phyloP scores from a whole-genome alignment of 2,113 vertebrate species.

The Lophius piscatorius region DNA sequence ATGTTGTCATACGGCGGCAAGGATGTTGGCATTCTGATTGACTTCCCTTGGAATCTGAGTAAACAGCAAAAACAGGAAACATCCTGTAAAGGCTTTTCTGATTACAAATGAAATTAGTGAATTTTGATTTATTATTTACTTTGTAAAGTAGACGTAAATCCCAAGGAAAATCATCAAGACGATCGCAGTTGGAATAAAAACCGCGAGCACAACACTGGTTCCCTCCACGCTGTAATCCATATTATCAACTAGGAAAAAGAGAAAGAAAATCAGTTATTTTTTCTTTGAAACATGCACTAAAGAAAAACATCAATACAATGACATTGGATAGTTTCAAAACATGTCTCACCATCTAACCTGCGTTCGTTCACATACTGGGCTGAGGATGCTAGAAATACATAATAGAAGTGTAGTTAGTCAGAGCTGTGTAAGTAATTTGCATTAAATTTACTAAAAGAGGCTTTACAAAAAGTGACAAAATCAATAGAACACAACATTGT shows the following conservation, averaged over 20 bases:
- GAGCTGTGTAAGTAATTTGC: neutral
- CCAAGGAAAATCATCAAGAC: slow-evolving; percentile 86
- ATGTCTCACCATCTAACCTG: slow-evolving; percentile 88
- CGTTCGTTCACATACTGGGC: slow-evolving; percentile 85
- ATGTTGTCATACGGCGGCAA: slow-evolving; percentile 90
- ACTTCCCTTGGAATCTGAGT: slow-evolving; percentile 89
- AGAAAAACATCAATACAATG: slow-evolving; percentile 5
- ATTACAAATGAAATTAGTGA: neutral
- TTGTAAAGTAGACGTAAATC: slow-evolving; percentile 91
- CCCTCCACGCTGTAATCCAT: slow-evolving; percentile 82
- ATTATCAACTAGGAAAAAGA: slow-evolving; percentile 78
- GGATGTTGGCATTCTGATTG: slow-evolving; percentile 81
- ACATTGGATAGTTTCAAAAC: slow-evolving; percentile 6
- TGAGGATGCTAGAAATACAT: slow-evolving; percentile 80
- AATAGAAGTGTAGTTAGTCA: slow-evolving; percentile 28
- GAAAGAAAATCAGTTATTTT: neutral
- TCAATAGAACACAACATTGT: neutral
- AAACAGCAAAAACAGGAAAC: slow-evolving; percentile 11
- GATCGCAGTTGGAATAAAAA: slow-evolving; percentile 88
- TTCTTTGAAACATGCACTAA: neutral
- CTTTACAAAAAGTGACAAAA: neutral
- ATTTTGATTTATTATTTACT: slow-evolving; percentile 78
- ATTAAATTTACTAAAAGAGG: neutral
- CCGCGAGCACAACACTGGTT: slow-evolving; percentile 86
- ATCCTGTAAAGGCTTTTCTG: neutral